Percentiles rank a stretch among this genome's conserved stretches.
Conservation (phyloP, 2,797 vertebrate species). For the Aldrovandia affinis region DNA sequence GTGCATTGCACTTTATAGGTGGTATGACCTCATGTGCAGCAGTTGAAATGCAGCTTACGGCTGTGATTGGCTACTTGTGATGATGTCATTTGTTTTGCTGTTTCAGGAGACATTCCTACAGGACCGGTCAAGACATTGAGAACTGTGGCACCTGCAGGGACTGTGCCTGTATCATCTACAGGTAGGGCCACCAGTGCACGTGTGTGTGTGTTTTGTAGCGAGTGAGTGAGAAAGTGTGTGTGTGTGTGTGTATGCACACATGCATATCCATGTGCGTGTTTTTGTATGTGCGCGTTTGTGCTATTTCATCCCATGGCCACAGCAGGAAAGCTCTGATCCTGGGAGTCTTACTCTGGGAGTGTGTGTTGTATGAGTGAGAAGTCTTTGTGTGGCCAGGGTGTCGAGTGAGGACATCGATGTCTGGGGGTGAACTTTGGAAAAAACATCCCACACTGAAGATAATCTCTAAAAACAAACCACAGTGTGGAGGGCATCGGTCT, state of each 20-base stretch:
- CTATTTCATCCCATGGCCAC: too few species aligned
- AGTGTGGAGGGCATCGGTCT: too few species aligned
- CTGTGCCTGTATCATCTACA: slow-evolving; percentile 90
- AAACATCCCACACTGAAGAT: too few species aligned
- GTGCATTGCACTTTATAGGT: neutral
- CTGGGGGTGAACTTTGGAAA: neutral
- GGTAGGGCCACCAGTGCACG: slow-evolving; percentile 62
- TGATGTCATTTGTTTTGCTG: slow-evolving; percentile 63
- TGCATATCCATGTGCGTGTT: neutral
- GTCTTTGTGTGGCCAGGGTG: neutral
- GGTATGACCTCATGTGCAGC: neutral
- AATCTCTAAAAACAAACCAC: too few species aligned
- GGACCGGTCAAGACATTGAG: slow-evolving; percentile 85
- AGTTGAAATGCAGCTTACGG: neutral
- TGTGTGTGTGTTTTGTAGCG: slow-evolving; percentile 23
- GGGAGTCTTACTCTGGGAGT: neutral
- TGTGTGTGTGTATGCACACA: neutral
- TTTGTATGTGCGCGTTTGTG: neutral
- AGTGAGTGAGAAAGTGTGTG: neutral
- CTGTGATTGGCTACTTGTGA: slow-evolving; percentile 15
- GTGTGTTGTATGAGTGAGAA: slow-evolving; percentile 45
- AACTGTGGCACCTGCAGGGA: slow-evolving; percentile 88
- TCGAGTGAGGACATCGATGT: slow-evolving; percentile 1
- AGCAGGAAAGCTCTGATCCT: too few species aligned
- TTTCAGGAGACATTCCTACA: slow-evolving; percentile 82